Percentiles rank a stretch among this genome's conserved stretches.
Evolutionary conservation across 2,113 vertebrate genomes (phyloP).

Genomic region (Chiloscyllium plagiosum): DNA sequence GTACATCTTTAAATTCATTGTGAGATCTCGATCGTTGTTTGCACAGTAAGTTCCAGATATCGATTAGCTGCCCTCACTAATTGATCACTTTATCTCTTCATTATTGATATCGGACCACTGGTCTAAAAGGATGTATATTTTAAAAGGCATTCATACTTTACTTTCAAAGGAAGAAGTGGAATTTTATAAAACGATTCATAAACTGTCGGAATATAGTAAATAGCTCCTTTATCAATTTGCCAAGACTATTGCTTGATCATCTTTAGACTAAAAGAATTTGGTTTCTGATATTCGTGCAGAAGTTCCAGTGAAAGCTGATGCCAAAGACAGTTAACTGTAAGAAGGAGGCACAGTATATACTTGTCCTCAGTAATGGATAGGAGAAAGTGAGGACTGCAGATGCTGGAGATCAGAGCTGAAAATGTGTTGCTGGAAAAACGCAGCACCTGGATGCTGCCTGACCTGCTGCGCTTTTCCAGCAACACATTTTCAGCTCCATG

Average conservation of each 20-base stretch:
- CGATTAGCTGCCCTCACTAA: background rate
- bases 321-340: background rate
- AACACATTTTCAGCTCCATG: no score
- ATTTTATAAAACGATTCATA: background rate
- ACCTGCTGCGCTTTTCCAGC: no score
- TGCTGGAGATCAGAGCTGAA: no score
- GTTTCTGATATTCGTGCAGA: background rate
- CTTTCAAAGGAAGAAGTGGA: background rate
- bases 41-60: constrained; percentile 77
- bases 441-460: no score
- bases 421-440: no score
- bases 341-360: background rate
- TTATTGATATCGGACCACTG: background rate
- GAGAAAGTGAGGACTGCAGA: no score
- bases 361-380: background rate
- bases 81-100: constrained; percentile 1
- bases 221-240: background rate
- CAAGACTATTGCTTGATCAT: background rate
- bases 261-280: background rate
- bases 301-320: background rate
- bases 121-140: background rate
- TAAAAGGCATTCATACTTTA: background rate
- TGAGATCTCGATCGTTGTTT: constrained; percentile 89
- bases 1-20: constrained; percentile 98
- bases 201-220: background rate